phyloP scores from a whole-genome alignment of 2,797 vertebrate species.

The Hypotaenidia okinawae region DNA sequence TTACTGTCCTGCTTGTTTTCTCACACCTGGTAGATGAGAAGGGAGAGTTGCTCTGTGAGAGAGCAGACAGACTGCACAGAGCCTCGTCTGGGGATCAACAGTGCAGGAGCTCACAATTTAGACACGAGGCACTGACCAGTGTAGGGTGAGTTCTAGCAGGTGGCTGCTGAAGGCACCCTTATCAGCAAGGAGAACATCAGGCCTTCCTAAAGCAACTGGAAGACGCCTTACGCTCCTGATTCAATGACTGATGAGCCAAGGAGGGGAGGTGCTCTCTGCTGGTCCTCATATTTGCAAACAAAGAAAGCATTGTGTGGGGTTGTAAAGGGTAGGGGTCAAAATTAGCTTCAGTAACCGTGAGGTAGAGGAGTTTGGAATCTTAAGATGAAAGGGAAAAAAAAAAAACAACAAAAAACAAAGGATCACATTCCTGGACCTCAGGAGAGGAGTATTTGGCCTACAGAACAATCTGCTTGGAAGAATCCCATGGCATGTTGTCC shows the following conservation, averaged over 20 bases:
- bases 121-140: neutral
- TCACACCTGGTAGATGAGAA: neutral
- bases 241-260: neutral
- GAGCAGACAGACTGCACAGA: neutral
- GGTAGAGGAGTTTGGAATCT: neutral
- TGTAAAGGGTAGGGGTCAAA: neutral
- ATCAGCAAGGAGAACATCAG: neutral
- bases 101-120: accelerated
- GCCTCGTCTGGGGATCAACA: neutral
- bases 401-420: neutral
- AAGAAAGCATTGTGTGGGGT: neutral
- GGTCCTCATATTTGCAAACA: neutral
- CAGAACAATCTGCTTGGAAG: neutral
- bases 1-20: neutral
- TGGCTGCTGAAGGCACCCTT: neutral
- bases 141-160: neutral
- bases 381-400: neutral
- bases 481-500: accelerated
- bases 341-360: neutral
- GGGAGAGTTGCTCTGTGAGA: neutral
- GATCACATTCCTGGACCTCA: neutral
- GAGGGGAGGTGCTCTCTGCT: neutral
- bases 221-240: neutral
- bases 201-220: neutral
- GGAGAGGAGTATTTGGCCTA: neutral